Evolutionary conservation across 2,888 invertebrate genomes (phyloP), one percentile per base, ranked within the genome.

Genomic region (Cyrtodaria siliqua): DNA sequence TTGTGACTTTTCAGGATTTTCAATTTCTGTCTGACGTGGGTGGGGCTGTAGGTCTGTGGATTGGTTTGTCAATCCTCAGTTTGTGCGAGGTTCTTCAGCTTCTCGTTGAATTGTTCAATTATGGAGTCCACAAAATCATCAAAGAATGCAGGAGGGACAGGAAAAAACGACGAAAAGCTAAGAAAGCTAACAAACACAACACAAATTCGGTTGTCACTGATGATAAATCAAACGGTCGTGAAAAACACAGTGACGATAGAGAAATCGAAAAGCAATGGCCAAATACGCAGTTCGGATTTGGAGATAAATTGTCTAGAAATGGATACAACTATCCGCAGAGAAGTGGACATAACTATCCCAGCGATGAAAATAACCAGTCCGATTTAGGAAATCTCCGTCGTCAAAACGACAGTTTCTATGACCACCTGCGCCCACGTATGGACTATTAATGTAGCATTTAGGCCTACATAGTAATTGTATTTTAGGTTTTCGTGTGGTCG

Each of bases 11-110:
- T 16, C 44, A 44, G 44, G 44, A 44, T 3, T 6, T 16, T 1
- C 81, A 85, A 61, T 86, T 87, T 53, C 63, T 73, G 2, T 86
- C 85, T 0, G 85, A 87, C 49, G 76, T 87, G 3, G 87, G 87
- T 2, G 87, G 87, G 0, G 83, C 87, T 0, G 47, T 86, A 1
- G 87, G 87, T 8, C 70, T 86, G 20, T 87, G 86, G 84, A 76
- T 86, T 29, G 87, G 87, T 0, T 62, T 87, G 29, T 87, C 87
- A 3, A 56, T 84, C 2, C 76, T 87, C 9, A 82, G 82, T 50
- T 33, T 84, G 0, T 80, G 83, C 60, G 87, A 87, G 64, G 56
- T 87, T 1, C 8, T 83, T 2, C 84, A 87, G 60, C 64, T 87
- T 6, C 18, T 86, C 3, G 26, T 76, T 2, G 87, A 87, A 40